Evolutionary conservation across 1,140 invertebrate species (phyloP).

Genomic region (Drosophila asahinai): DNA sequence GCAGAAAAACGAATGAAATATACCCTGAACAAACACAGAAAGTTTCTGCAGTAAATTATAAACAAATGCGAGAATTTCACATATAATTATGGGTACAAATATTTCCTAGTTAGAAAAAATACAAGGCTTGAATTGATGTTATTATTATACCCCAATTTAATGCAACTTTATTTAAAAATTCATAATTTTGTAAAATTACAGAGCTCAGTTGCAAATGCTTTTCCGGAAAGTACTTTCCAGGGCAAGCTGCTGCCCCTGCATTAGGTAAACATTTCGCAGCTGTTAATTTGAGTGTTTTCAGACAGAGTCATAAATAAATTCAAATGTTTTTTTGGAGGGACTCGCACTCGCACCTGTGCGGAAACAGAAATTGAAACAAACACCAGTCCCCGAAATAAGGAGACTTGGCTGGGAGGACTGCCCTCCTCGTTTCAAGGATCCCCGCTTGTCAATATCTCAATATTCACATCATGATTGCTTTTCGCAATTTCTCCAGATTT

Average conservation of each 20-base stretch:
- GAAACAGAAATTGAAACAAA: constrained; percentile 36
- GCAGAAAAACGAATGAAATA: constrained; percentile 5
- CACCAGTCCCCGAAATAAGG: neutral
- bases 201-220: neutral
- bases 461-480: constrained; percentile 57
- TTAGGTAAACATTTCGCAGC: constrained; percentile 26
- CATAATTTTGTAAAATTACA: neutral
- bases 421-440: constrained; percentile 9
- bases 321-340: constrained; percentile 33
- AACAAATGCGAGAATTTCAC: neutral
- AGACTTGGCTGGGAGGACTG: constrained; percentile 1
- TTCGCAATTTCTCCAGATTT: constrained; percentile 56
- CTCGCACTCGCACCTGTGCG: constrained; percentile 5
- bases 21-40: neutral
- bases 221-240: neutral
- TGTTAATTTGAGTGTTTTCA: constrained; percentile 65
- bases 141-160: too few species aligned
- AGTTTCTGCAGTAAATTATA: too few species aligned
- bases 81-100: neutral
- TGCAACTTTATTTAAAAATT: neutral
- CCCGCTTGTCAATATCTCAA: constrained; percentile 45
- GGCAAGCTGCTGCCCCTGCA: neutral
- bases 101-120: neutral
- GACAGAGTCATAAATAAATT: constrained; percentile 54
- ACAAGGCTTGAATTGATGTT: neutral